These are phyloP conservation scores for Sphenodon punctatus DNA, from an alignment of 2,797 vertebrate species.

Conservation along the genomic window DNA sequence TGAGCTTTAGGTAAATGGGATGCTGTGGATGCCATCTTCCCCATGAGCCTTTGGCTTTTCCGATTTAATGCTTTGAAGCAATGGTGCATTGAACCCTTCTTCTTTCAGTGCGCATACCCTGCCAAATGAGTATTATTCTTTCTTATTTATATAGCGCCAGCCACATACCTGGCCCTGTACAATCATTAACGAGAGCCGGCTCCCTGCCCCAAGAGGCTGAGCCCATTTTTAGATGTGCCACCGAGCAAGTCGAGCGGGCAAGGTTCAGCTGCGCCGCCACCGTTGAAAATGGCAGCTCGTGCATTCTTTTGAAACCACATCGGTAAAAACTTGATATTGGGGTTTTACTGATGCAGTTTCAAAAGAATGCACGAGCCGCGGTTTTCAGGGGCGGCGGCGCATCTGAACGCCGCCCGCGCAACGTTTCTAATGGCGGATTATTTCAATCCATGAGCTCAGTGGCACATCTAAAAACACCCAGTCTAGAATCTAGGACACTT, in stretches of 20 bases:
- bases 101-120: background rate
- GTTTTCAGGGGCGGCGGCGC: background rate
- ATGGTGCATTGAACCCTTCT: background rate
- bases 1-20: background rate
- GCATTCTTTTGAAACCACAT: background rate
- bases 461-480: too few relatives aligned
- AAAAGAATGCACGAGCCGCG: background rate
- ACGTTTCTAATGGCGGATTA: too few relatives aligned
- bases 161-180: too few relatives aligned
- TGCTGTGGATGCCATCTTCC: background rate
- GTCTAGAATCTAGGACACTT: background rate
- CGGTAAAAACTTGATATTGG: background rate
- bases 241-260: background rate
- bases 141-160: too few relatives aligned
- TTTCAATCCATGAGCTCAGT: too few relatives aligned
- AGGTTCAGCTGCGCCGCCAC: background rate
- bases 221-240: background rate
- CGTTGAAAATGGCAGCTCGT: background rate
- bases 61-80: background rate
- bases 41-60: background rate
- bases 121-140: too few relatives aligned
- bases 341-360: background rate
- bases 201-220: background rate
- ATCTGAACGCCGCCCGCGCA: too few relatives aligned
- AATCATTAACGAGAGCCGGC: background rate